Evolutionary conservation across 2,113 vertebrate species (phyloP), one percentile per base, ranked within the genome.

Genomic region (Argyrosomus japonicus): DNA sequence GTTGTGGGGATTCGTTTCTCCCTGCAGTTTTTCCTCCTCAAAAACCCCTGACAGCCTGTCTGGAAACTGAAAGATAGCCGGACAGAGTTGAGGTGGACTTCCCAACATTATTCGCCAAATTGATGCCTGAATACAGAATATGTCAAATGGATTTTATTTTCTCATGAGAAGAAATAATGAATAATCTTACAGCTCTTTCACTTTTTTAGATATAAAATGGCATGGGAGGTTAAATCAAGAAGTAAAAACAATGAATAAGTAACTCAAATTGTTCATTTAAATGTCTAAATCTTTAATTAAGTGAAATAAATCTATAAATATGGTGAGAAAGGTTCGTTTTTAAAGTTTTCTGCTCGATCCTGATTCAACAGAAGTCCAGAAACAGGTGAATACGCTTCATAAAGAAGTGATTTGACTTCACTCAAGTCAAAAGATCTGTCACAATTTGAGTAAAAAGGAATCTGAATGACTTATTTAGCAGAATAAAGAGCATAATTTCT

Each of bases 1-100:
- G 40, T 68, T 10, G 5, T 36, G 51, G 61, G 78, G 81, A 83
- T 89, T 84, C 83, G 43, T 64, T 83, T 61, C 23, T 75, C 36
- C 25, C n/a, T 84, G 29, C 27, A 70, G 43, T 63, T 25, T 75
- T 77, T 56, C 32, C 60, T 29, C 23, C 43, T 63, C 19, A 64
- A 62, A 81, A 43, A 23, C 32, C 36, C 29, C 50, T 4, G 17
- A 25, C 48, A 58, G 48, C 19, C 61, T 17, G 23, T 58, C 74
- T 61, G 45, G 36, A 60, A 69, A 56, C 54, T 50, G 11, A 62
- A 68, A 77, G 57, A 64, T 71, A 45, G 40, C 53, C 1, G 0
- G 8, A 68, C 25, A 48, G 18, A 60, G 54, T 29, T 23, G 27
- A 68, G 50, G 32, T 79, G 15, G 61, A 40, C 19, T 19, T 32